Conservation (phyloP, 2,113 vertebrate species). For the Ranitomeya imitator region DNA sequence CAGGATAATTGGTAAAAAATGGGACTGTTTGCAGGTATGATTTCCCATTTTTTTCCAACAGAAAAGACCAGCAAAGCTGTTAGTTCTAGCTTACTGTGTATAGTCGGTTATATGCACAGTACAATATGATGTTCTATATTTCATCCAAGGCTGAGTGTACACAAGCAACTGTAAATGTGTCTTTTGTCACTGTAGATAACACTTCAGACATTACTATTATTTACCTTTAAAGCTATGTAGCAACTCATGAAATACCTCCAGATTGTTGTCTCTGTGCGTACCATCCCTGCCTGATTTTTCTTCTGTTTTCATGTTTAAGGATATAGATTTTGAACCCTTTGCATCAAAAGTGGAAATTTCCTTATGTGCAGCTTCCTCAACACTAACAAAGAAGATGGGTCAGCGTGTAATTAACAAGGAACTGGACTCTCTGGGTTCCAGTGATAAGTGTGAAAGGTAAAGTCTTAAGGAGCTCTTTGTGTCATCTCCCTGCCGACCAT, state of each 20-base stretch:
- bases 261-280: background rate
- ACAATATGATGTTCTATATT: background rate
- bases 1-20: no score
- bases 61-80: no score
- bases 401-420: slow-evolving; percentile 60
- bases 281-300: background rate
- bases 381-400: slow-evolving; percentile 45
- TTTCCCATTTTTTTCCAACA: no score
- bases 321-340: slow-evolving; percentile 58
- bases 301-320: slow-evolving; percentile 46
- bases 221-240: background rate
- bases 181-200: background rate
- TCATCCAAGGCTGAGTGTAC: no score
- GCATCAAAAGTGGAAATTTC: slow-evolving; percentile 48
- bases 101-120: background rate
- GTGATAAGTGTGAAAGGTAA: slow-evolving; percentile 34
- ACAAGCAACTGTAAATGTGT: no score
- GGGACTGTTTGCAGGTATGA: no score
- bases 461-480: background rate
- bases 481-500: no score
- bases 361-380: slow-evolving; percentile 21
- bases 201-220: background rate
- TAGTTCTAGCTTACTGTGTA: background rate
- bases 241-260: background rate
- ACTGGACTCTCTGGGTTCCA: slow-evolving; percentile 39